These are phyloP conservation scores for Aphodius granarius DNA, from an alignment of 2,888 invertebrate genomes.

Conservation along the genomic window DNA sequence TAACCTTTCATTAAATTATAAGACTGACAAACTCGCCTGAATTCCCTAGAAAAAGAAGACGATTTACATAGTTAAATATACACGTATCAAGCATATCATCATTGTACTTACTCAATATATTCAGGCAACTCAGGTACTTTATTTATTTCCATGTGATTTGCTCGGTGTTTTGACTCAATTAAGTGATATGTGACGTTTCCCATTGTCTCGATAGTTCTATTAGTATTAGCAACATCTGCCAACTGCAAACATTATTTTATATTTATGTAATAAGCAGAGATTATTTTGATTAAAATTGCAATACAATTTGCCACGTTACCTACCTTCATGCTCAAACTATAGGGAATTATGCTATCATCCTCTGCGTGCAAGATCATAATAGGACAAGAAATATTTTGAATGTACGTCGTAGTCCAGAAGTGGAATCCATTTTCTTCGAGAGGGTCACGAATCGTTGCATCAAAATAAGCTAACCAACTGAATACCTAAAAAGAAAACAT, in stretches of 20 bases:
- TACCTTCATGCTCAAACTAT: conserved; percentile 43
- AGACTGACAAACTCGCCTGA: not conserved
- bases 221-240: conserved; percentile 33
- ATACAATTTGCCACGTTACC: conserved; percentile 15
- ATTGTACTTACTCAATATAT: conserved; percentile 25
- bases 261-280: too few relatives aligned
- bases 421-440: conserved; percentile 45
- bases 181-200: conserved; percentile 40
- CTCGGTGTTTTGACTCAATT: conserved; percentile 38
- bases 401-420: conserved; percentile 42
- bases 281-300: too few relatives aligned
- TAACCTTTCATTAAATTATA: not conserved
- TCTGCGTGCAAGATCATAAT: conserved; percentile 48
- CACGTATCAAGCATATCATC: not conserved
- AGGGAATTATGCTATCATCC: conserved; percentile 46
- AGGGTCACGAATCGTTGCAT: conserved; percentile 44
- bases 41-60: not conserved
- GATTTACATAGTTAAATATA: not conserved
- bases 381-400: conserved; percentile 44
- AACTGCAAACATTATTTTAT: too few relatives aligned
- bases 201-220: conserved; percentile 31
- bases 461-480: conserved; percentile 47
- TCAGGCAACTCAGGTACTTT: conserved; percentile 40
- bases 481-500: conserved; percentile 39
- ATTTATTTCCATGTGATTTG: conserved; percentile 41